Evolutionary conservation across 2,113 vertebrate species (phyloP).

Genomic region (Aegypius monachus): DNA sequence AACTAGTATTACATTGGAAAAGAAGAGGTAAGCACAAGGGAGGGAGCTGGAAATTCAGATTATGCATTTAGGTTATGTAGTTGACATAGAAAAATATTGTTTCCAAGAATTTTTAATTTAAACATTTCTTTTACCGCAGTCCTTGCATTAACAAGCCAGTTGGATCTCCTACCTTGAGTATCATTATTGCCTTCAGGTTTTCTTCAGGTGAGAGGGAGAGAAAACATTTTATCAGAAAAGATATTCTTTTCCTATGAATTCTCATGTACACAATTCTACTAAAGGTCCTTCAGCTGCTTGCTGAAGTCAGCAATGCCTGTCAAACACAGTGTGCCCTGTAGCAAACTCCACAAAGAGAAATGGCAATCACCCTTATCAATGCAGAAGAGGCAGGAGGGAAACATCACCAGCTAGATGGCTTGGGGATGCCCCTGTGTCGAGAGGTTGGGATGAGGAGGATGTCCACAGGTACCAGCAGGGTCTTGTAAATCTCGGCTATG

Average conservation of each 20-base stretch:
- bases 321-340: not conserved
- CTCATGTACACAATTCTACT: not conserved
- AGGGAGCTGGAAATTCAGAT: not conserved
- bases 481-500: not conserved
- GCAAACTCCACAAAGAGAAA: not conserved
- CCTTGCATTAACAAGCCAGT: not conserved
- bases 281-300: not conserved
- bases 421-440: not conserved
- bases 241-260: not conserved
- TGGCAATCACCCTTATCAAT: accelerated
- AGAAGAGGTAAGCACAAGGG: not conserved
- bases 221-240: not conserved
- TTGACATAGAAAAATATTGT: not conserved
- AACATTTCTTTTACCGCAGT: not conserved
- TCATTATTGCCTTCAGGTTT: not conserved
- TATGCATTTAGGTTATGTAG: not conserved
- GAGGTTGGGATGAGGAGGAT: not conserved
- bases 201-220: not conserved
- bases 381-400: not conserved
- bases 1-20: not conserved
- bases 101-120: not conserved
- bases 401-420: not conserved
- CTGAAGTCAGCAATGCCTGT: not conserved
- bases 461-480: not conserved
- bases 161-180: not conserved